These are phyloP conservation scores for Daphoenositta chrysoptera DNA, from an alignment of 2,113 vertebrate genomes.

Conservation along the genomic window DNA sequence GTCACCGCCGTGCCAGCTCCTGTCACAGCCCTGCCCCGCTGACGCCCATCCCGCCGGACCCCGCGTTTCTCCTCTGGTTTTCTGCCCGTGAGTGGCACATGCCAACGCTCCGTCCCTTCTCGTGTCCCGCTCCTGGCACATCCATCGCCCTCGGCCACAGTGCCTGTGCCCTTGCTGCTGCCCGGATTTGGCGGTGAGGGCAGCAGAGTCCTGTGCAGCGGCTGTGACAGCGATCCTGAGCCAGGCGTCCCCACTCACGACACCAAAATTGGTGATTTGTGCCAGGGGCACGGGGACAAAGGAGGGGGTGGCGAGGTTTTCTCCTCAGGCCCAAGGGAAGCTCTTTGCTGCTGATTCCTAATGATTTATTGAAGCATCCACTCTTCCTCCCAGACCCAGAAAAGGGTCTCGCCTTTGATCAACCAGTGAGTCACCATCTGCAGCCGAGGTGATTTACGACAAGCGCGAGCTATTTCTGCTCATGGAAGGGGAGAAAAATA, in stretches of 20 bases:
- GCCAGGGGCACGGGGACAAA: neutral
- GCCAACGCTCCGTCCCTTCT: neutral
- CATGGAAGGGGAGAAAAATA: constrained; percentile 34
- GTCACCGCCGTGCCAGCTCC: neutral
- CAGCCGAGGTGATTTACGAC: constrained; percentile 41
- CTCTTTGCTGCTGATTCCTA: neutral
- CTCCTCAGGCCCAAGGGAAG: neutral
- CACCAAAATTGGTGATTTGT: neutral
- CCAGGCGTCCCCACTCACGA: neutral
- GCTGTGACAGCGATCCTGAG: neutral
- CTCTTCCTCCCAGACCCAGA: neutral
- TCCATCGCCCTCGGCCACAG: neutral
- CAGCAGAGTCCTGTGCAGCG: neutral
- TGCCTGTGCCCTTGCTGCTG: neutral
- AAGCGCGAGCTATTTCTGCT: constrained; percentile 40
- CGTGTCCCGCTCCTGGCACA: neutral
- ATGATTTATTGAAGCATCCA: neutral
- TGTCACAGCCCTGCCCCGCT: neutral
- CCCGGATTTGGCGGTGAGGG: neutral
- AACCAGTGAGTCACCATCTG: constrained; percentile 54
- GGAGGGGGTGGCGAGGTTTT: neutral
- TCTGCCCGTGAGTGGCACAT: neutral
- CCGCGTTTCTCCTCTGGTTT: rapidly evolving
- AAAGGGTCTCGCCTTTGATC: constrained; percentile 52
- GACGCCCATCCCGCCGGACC: neutral